phyloP scores from a whole-genome alignment of 2,797 vertebrate genomes.

The Hylomyscus alleni region DNA sequence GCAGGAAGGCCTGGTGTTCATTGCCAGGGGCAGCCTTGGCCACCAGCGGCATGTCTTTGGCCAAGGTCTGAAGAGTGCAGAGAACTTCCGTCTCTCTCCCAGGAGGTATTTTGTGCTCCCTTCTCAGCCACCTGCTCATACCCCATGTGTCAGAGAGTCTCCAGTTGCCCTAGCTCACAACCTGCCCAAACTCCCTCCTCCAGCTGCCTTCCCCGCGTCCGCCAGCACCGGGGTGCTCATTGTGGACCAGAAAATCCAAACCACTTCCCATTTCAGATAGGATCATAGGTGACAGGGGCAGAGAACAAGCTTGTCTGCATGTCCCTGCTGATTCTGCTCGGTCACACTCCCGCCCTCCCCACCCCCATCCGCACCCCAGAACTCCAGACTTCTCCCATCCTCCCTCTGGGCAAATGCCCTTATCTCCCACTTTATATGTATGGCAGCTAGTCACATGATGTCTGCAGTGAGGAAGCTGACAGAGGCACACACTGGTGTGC shows the following conservation, averaged over 20 bases:
- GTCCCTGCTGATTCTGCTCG: background rate
- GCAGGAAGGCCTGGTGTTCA: background rate
- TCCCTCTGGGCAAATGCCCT: background rate
- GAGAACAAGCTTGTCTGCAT: background rate
- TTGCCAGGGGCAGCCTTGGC: background rate
- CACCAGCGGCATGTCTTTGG: rapidly evolving
- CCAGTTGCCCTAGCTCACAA: background rate
- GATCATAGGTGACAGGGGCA: background rate
- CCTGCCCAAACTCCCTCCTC: background rate
- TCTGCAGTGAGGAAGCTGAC: background rate
- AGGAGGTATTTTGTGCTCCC: background rate
- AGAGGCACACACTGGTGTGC: background rate
- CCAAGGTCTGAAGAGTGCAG: background rate
- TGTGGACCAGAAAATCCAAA: background rate
- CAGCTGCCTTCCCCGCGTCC: background rate
- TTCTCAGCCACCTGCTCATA: background rate
- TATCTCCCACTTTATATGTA: background rate
- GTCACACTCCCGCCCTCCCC: too few species aligned
- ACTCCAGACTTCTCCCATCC: background rate
- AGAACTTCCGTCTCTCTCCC: background rate
- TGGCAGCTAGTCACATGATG: background rate
- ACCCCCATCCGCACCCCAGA: too few species aligned
- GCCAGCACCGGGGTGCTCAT: background rate
- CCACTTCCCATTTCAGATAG: background rate
- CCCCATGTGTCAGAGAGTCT: background rate